Base-by-base conservation (phyloP, 2,113 vertebrate species). In the Muntiacus reevesi region DNA sequence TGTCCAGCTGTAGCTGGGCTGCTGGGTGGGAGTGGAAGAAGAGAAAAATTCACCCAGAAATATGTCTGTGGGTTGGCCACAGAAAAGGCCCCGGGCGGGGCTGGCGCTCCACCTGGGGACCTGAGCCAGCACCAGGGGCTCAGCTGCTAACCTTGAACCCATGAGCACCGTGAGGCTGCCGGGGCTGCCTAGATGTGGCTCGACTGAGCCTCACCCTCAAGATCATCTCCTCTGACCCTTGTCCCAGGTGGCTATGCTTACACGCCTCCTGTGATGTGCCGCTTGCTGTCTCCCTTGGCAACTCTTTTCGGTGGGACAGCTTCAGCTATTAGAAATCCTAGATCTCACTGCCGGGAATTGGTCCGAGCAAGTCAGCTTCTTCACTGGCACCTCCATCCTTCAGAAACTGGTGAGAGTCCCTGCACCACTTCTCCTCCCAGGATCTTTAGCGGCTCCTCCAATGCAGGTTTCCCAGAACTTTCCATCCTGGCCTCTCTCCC, bases 261-360 rank as follows among this genome's bases (percentile, higher is more conserved):
- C 57, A 57, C 0, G 2, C 55, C 4, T 45, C 57, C 36, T 17
- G 5, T 25, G 62, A 54, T 0, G 7, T 9, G 45, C 19, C 0
- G 0, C 47, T 92, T 54, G 6, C 71, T 60, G 74, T 78, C 23
- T 36, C 50, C 40, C 54, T 54, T 1, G 8, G n/a, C 47, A 55
- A 11, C 33, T 76, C 33, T 50, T 67, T 43, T 16, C 4, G 19
- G 3, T 28, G 21, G 21, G 67, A n/a, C 50, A 2, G 1, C 21
- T 76, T 23, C 11, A 27, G 54, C n/a, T 40, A 6, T 47, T 7
- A 16, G 27, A 50, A 45, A 30, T 36, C 62, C 93, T 57, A 55
- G 62, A 36, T 23, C 45, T 40, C 6, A 0, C 62, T 0, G 0
- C 71, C 40, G 5, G 43, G 43, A 67, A 62, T 36, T 1, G 30